A percentile compares a stretch with the other conserved stretches of the same genome.
These are phyloP conservation scores for Trichogramma pretiosum DNA, from an alignment of 1,140 invertebrate species.

Conservation along the genomic window DNA sequence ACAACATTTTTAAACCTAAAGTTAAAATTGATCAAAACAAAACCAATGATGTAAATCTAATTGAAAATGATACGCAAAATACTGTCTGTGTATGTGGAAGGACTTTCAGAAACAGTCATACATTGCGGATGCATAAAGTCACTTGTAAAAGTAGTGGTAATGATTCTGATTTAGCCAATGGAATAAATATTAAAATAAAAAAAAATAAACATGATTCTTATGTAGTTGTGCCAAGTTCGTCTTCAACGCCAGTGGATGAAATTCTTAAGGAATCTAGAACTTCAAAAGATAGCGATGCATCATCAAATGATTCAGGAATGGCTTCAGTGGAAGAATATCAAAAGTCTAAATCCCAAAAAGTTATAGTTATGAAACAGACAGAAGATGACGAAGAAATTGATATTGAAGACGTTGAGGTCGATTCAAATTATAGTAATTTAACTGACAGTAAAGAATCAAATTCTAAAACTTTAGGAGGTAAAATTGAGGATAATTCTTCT, in stretches of 20 bases:
- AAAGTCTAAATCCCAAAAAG: constrained; percentile 28
- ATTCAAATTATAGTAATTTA: constrained; percentile 11
- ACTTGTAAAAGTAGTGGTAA: constrained; percentile 28
- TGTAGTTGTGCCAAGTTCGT: constrained; percentile 30
- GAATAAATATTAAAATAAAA: constrained; percentile 42
- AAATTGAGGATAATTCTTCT: neutral
- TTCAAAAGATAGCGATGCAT: constrained; percentile 12
- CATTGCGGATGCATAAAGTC: constrained; percentile 29
- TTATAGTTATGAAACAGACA: constrained; percentile 25
- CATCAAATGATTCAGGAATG: constrained; percentile 17
- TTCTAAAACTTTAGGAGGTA: neutral
- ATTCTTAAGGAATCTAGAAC: constrained; percentile 11
- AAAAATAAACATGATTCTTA: constrained; percentile 40
- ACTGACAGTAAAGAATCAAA: neutral
- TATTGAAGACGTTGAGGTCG: constrained; percentile 29
- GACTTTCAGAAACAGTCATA: constrained; percentile 33
- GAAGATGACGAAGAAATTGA: constrained; percentile 35
- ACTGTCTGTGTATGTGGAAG: constrained; percentile 31
- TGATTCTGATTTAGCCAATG: constrained; percentile 34
- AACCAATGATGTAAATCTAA: neutral
- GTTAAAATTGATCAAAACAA: neutral
- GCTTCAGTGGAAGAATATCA: constrained; percentile 9
- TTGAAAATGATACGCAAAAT: no score
- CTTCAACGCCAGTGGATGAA: constrained; percentile 4
- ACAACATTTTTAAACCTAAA: neutral